A percentile compares a stretch with the other conserved stretches of the same genome.
These are phyloP conservation scores for Drosophila paranaensis DNA, from an alignment of 2,888 invertebrate genomes.

Conservation along the genomic window DNA sequence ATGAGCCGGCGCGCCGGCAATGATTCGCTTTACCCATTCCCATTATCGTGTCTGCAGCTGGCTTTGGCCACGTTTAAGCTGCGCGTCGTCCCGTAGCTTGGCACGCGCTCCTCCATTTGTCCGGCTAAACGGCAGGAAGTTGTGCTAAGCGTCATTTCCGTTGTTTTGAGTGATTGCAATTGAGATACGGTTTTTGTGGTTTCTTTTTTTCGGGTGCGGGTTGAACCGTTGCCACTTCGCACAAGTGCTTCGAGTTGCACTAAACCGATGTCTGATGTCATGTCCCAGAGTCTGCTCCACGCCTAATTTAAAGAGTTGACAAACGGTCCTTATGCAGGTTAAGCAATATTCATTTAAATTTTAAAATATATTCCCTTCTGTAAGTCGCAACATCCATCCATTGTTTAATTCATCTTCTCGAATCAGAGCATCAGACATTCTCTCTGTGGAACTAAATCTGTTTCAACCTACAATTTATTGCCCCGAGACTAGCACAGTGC, in stretches of 20 bases:
- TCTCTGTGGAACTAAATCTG: slow-evolving; percentile 54
- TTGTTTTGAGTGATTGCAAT: slow-evolving; percentile 82
- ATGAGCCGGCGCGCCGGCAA: slow-evolving; percentile 16
- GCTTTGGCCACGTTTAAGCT: slow-evolving; percentile 53
- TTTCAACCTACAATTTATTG: slow-evolving; percentile 62
- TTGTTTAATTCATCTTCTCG: slow-evolving; percentile 63
- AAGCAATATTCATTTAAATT: background rate
- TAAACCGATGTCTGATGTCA: slow-evolving; percentile 19
- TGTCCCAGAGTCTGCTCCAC: slow-evolving; percentile 21
- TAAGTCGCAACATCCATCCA: slow-evolving; percentile 64
- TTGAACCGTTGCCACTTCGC: slow-evolving; percentile 8
- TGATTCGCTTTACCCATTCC: background rate
- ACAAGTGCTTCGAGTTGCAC: slow-evolving; percentile 30
- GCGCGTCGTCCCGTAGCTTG: slow-evolving; percentile 64
- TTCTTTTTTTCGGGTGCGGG: slow-evolving; percentile 54
- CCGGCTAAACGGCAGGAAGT: slow-evolving; percentile 74
- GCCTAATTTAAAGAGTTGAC: slow-evolving; percentile 27
- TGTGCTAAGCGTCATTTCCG: slow-evolving; percentile 82
- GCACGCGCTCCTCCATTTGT: slow-evolving; percentile 54
- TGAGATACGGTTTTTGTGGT: slow-evolving; percentile 80
- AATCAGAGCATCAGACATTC: slow-evolving; percentile 47
- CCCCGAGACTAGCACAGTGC: slow-evolving; percentile 58
- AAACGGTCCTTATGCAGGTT: no score
- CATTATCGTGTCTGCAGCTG: slow-evolving; percentile 19
- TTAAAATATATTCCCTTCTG: slow-evolving; percentile 48